Evolutionary conservation across 2,888 invertebrate species (phyloP).

Genomic region (Danaus chrysippus): DNA sequence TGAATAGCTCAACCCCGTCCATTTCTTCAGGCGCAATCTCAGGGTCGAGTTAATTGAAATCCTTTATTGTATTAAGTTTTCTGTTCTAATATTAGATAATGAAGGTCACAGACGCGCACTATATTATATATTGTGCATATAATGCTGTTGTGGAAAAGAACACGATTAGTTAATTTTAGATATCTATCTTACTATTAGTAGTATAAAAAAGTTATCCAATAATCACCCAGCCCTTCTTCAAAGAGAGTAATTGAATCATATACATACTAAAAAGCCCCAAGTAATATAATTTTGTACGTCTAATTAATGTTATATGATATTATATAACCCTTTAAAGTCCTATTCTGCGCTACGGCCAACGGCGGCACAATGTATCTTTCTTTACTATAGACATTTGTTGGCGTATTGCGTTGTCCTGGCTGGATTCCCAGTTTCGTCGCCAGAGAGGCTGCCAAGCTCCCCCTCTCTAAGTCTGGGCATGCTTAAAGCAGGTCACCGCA

Average conservation of each 20-base stretch:
- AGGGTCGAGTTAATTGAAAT: slow-evolving; percentile 19
- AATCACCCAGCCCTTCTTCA: no score
- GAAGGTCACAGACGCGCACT: no score
- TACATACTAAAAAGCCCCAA: no score
- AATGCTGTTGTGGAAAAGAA: no score
- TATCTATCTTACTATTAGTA: no score
- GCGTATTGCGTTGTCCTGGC: slow-evolving; percentile 37
- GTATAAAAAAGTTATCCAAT: no score
- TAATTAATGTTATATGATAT: slow-evolving; percentile 25
- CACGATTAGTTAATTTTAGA: no score
- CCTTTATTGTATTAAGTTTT: slow-evolving; percentile 20
- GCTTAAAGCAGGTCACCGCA: slow-evolving; percentile 54
- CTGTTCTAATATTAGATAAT: no score
- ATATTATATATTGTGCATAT: no score
- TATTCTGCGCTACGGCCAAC: slow-evolving; percentile 21
- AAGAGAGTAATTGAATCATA: no score
- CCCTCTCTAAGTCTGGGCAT: slow-evolving; percentile 24
- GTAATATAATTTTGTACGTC: background rate
- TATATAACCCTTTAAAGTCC: slow-evolving; percentile 13
- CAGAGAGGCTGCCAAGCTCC: slow-evolving; percentile 48
- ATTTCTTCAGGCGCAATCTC: slow-evolving; percentile 9
- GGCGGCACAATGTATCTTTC: slow-evolving; percentile 23
- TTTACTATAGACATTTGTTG: slow-evolving; percentile 24
- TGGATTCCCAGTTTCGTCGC: slow-evolving; percentile 42
- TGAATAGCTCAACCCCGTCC: slow-evolving; percentile 14